Conservation (phyloP, 1,140 invertebrate genomes). For the Brachionus rubens region DNA sequence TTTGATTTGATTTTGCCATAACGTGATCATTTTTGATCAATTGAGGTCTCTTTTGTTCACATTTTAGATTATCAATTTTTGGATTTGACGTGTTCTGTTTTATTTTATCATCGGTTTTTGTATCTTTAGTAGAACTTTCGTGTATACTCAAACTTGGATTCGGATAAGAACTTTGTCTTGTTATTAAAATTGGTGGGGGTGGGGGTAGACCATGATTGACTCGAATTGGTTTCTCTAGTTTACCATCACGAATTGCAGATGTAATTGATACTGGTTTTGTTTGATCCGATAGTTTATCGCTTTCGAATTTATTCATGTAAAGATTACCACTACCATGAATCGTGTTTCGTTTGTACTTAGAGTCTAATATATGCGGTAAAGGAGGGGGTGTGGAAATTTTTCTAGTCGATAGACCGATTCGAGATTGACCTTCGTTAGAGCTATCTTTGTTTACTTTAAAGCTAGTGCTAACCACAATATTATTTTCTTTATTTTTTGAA, state of each 20-base stretch:
- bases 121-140: background rate
- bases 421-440: background rate
- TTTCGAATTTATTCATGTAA: background rate
- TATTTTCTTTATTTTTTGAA: background rate
- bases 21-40: constrained; percentile 17
- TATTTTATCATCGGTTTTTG: background rate
- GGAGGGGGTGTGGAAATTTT: constrained; percentile 34
- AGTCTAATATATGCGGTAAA: background rate
- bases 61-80: no score
- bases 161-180: background rate
- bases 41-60: background rate
- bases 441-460: no score
- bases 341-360: background rate
- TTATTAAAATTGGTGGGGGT: background rate
- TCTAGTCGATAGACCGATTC: background rate
- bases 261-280: background rate
- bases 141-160: background rate
- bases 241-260: constrained; percentile 2
- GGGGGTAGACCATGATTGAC: background rate
- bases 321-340: constrained; percentile 1
- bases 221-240: background rate
- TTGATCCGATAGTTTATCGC: background rate
- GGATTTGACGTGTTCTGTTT: background rate
- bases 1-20: background rate
- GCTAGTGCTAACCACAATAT: background rate